Evolutionary conservation across 2,113 vertebrate genomes (phyloP).

Genomic region (Pogona vitticeps): DNA sequence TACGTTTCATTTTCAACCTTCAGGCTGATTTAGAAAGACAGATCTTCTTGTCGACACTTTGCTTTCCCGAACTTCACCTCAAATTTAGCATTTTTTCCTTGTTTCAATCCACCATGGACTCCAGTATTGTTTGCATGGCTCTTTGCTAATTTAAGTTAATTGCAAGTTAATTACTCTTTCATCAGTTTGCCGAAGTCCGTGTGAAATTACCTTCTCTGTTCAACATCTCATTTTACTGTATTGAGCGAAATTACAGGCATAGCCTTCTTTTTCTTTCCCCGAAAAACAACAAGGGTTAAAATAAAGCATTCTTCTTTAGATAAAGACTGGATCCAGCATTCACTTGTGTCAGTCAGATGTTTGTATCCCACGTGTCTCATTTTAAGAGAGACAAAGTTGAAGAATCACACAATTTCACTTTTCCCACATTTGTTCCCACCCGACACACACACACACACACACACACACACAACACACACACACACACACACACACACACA

Average conservation of each 20-base stretch:
- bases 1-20: conserved; percentile 8
- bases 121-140: conserved; percentile 24
- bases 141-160: conserved; percentile 58
- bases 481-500: too few relatives aligned
- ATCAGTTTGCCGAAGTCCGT: conserved; percentile 46
- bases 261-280: neutral
- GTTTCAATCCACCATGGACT: neutral
- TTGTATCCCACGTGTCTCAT: neutral
- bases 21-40: neutral
- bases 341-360: neutral
- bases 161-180: conserved; percentile 54
- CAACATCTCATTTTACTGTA: neutral
- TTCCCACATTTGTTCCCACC: too few relatives aligned
- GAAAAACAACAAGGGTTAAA: neutral
- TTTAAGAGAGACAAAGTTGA: neutral
- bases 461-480: too few relatives aligned
- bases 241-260: neutral
- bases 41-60: neutral
- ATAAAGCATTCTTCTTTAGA: neutral
- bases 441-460: too few relatives aligned
- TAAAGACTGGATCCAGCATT: neutral
- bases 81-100: conserved; percentile 9
- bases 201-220: conserved; percentile 30
- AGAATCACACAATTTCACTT: neutral
- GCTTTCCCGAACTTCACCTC: conserved; percentile 29